Evolutionary conservation across 1,140 invertebrate species (phyloP).

Genomic region (Rhagoletis zephyria): DNA sequence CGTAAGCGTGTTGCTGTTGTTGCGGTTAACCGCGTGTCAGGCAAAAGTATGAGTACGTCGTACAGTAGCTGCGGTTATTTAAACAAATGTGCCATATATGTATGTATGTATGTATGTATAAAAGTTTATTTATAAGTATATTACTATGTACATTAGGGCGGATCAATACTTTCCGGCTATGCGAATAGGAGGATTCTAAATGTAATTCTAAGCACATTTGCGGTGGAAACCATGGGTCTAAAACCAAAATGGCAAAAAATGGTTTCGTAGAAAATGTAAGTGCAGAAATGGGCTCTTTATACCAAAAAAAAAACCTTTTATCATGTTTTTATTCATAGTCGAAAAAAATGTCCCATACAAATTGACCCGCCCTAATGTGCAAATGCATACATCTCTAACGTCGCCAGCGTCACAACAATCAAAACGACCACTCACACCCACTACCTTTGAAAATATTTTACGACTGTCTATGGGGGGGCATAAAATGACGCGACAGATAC

Average conservation of each 20-base stretch:
- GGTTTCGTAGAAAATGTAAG: no score
- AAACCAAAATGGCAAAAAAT: no score
- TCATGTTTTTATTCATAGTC: no score
- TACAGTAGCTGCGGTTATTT: conserved; percentile 42
- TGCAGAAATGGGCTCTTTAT: no score
- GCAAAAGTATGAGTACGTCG: background rate
- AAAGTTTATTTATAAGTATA: background rate
- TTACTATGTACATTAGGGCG: background rate
- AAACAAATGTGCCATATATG: background rate
- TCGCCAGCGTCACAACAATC: conserved; percentile 19
- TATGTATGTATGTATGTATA: background rate
- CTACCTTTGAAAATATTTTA: background rate
- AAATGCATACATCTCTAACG: background rate
- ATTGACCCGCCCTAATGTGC: no score
- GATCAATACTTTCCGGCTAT: no score
- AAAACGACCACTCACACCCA: background rate
- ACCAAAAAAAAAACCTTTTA: no score
- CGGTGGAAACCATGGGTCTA: no score
- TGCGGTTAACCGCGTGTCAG: conserved; percentile 40
- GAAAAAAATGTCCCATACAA: no score
- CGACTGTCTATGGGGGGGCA: background rate
- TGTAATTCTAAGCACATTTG: no score
- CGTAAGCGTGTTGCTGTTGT: conserved; percentile 2
- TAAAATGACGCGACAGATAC: no score
- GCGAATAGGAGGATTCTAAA: no score